These are phyloP conservation scores for Argyresthia albistria DNA, from an alignment of 2,888 invertebrate genomes.

Conservation along the genomic window DNA sequence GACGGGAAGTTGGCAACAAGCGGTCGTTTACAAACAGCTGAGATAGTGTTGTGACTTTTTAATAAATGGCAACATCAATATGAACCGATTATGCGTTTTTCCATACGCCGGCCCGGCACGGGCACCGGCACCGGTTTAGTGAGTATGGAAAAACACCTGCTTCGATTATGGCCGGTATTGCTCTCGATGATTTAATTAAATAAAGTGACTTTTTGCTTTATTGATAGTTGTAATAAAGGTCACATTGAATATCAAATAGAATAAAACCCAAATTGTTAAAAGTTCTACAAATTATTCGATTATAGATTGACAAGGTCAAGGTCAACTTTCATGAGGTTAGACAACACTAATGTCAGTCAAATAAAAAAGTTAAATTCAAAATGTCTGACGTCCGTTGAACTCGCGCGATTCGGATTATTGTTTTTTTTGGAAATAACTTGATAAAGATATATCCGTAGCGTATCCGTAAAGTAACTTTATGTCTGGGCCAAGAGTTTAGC, in stretches of 20 bases:
- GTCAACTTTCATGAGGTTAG: not conserved
- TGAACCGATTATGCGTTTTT: no score
- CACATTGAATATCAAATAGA: no score
- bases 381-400: not conserved
- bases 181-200: no score
- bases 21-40: slow-evolving; percentile 66
- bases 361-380: not conserved
- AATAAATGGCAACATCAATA: not conserved
- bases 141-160: no score
- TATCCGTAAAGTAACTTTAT: no score
- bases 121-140: no score
- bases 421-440: not conserved
- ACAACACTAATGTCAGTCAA: not conserved
- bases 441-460: not conserved
- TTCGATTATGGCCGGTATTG: no score
- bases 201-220: no score
- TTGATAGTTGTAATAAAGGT: no score
- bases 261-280: no score
- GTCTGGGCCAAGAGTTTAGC: not conserved
- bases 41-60: slow-evolving; percentile 16
- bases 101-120: no score
- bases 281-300: no score
- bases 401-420: not conserved
- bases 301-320: not conserved
- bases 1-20: slow-evolving; percentile 66